phyloP scores from a whole-genome alignment of 2,888 invertebrate species.

The Osmoderma eremita region DNA sequence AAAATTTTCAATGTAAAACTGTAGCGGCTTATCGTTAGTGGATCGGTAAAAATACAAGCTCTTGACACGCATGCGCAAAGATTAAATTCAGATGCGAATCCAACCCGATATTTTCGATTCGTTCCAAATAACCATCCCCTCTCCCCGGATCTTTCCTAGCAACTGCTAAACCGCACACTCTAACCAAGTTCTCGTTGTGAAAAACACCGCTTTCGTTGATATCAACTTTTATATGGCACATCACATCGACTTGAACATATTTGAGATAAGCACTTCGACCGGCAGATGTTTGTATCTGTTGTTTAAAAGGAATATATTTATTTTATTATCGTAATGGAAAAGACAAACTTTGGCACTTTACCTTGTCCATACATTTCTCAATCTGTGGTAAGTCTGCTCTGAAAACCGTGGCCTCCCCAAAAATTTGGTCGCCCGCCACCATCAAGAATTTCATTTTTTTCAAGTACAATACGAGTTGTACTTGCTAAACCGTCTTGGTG shows the following conservation, averaged over 20 bases:
- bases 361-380: slow-evolving; percentile 64
- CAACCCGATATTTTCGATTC: slow-evolving; percentile 70
- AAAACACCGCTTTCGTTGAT: slow-evolving; percentile 66
- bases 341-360: no score
- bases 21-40: not conserved
- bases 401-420: slow-evolving; percentile 71
- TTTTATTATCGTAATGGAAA: not conserved
- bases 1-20: not conserved
- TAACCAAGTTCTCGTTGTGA: slow-evolving; percentile 68
- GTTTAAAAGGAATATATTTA: not conserved
- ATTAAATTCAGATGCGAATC: slow-evolving; percentile 71
- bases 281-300: not conserved
- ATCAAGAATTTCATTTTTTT: slow-evolving; percentile 71
- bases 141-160: slow-evolving; percentile 67
- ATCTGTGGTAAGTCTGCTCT: slow-evolving; percentile 71
- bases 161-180: slow-evolving; percentile 71
- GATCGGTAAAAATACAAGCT: slow-evolving; percentile 69
- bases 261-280: slow-evolving; percentile 63
- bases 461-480: slow-evolving; percentile 69
- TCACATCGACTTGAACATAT: slow-evolving; percentile 71
- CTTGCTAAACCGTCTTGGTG: slow-evolving; percentile 73
- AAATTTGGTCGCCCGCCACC: slow-evolving; percentile 66
- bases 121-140: slow-evolving; percentile 65
- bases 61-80: slow-evolving; percentile 70
- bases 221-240: slow-evolving; percentile 69